Evolutionary conservation across 2,797 vertebrate genomes (phyloP), one percentile per base, ranked within the genome.

Genomic region (Spinibarbus caldwelli): DNA sequence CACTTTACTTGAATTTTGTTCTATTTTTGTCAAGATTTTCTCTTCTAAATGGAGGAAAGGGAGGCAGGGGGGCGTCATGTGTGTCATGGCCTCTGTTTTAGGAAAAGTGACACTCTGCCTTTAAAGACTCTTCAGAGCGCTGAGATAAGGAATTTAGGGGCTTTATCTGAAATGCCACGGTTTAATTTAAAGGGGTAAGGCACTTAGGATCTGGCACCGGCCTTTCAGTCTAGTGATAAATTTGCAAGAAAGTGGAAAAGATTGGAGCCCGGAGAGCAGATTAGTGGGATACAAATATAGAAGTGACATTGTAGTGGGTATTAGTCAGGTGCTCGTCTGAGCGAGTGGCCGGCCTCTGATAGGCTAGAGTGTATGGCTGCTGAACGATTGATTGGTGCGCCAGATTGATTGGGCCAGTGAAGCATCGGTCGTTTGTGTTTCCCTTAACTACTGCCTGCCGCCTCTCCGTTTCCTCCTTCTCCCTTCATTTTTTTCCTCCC

Each of bases 91-190:
- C 91, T 94, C 95, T 95, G 91, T 95, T 97, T 95, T 93, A 90
- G 88, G 95, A 94, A 95, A 94, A 95, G 94, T 95, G 94, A 95
- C 95, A 92, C 94, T 97, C 96, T 96, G 96, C 95, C 96, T 97
- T 97, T 97, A 97, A 97, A 97, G 95, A 95, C 94, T 96, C 95
- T 96, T 95, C 94, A 90, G 95, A 95, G 94, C 95, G 95, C 94
- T 85, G 78, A 94, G 98, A 99, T 98, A 98, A 99, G 97, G 97
- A 98, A 99, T 99, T 97, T 98, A 97, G 97, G 97, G 97, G 96
- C 97, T 99, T 98, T 99, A 99, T 99, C 98, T 98, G 96, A 98
- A 99, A 98, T 98, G 96, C 96, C 97, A 94, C 93, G 94, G 97
- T 97, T 98, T 98, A 97, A 98, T 98, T 98, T 97, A 97, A 97